Evolutionary conservation across 2,113 vertebrate genomes (phyloP).

Genomic region (Colossoma macropomum): DNA sequence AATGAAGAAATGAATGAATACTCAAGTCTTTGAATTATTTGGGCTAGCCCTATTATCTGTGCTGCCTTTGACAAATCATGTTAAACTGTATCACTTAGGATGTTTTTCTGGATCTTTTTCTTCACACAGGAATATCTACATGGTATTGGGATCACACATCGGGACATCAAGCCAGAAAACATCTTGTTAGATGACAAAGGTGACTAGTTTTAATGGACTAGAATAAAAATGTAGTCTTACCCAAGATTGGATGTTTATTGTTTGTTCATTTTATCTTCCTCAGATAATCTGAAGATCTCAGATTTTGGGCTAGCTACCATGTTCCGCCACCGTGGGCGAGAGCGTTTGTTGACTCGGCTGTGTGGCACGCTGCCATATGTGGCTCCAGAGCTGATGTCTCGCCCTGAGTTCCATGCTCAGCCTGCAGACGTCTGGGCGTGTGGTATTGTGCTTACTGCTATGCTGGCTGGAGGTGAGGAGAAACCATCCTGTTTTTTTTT

Average conservation of each 20-base stretch:
- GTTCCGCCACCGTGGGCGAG: constrained; percentile 88
- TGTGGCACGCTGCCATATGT: constrained; percentile 96
- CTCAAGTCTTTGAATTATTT: no score
- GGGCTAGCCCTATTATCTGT: no score
- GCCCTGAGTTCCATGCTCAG: constrained; percentile 85
- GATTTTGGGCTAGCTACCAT: constrained; percentile 96
- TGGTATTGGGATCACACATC: constrained; percentile 90
- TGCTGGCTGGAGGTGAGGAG: constrained; percentile 92
- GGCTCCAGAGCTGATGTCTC: constrained; percentile 90
- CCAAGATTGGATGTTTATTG: background rate
- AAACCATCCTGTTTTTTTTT: background rate
- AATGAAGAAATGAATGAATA: no score
- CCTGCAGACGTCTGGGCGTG: constrained; percentile 96
- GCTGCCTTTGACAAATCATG: no score
- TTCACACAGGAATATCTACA: constrained; percentile 89
- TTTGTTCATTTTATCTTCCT: background rate
- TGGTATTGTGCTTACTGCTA: constrained; percentile 95
- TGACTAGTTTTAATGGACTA: constrained; percentile 52
- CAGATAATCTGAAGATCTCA: constrained; percentile 95
- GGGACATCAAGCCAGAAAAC: constrained; percentile 97
- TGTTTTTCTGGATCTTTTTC: background rate
- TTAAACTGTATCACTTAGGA: no score
- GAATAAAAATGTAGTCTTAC: background rate
- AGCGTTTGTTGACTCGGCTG: constrained; percentile 85
- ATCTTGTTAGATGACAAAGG: constrained; percentile 93